Base-by-base conservation (phyloP, 2,888 invertebrate genomes). In the Heliconius erato region DNA sequence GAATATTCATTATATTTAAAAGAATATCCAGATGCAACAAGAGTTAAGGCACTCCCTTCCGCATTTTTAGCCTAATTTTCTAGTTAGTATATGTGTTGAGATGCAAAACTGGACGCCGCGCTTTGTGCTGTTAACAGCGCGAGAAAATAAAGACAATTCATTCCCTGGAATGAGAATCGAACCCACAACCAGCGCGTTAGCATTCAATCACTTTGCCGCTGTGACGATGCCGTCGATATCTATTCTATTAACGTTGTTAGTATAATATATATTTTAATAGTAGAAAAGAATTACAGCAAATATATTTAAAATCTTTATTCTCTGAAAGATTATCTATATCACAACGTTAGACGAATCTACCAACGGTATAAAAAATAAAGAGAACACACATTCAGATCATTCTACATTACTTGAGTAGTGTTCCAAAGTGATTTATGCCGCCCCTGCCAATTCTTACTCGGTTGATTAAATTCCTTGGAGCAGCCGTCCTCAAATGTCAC, bases 401-500 rank as follows among this genome's bases (percentile, higher is more conserved):
- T 63, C n/a, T 79, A 84, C 76, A 65, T 76, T 65, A 78, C 74
- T 83, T 79, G 71, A 85, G 72, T 82, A 74, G 82, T 78, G 74
- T 79, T 80, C 65, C 88, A 83, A 87, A 91, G 90, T 90, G 91
- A 92, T 91, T 91, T 91, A 91, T 91, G 89, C 87, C 87, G 90
- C 88, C 90, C 91, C 89, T 86, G 89, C 90, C 91, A 91, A 92
- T 93, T 93, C 93, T 93, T 90, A 90, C 92, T 86, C 88, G 90
- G 90, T 93, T 94, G 93, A 94, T 94, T 94, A 94, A 94, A 94
- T 94, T 94, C 93, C 92, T 86, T 84, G 26, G 26, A 67, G 90
- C 89, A 88, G 86, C 88, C 88, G 88, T 89, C 88, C 89, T 90
- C 91, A 90, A 91, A 90, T 85, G 90, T 90, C 91, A 90, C 90